Base-by-base conservation (phyloP, 2,888 invertebrate genomes). In the Metacarcinus magister region DNA sequence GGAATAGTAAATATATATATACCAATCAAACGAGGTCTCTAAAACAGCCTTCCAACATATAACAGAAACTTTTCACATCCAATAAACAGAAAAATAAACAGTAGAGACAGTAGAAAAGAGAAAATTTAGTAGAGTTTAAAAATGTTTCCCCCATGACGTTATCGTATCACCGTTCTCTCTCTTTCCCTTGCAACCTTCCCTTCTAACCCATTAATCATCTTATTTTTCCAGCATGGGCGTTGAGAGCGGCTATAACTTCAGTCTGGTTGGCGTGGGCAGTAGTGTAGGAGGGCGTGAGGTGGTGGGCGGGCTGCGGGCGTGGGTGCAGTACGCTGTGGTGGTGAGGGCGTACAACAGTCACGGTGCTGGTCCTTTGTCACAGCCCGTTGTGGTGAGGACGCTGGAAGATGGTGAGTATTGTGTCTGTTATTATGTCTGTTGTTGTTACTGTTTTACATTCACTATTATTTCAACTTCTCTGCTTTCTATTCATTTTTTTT, bases 231-330 rank as follows among this genome's bases (percentile, higher is more conserved):
- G 96, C 60, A 28, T 93, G 93, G 96, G 92, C 44, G 94, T 48
- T 48, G 92, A 91, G 43, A 92, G 89, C 10, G 43, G 82, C 43
- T 94, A 94, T 43, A 94, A 94, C 54, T 94, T 87, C 48, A 92
- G 82, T 10, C 98, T 99, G 97, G 98, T 99, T 97, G 99, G 99
- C 13, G 99, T 99, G 97, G 99, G 99, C 98, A 98, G 99, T 97
- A 98, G 99, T 97, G 99, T 99, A 2, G 96, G 96, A 19, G 94
- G 94, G 44, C 96, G 94, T 19, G 96, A 94, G 92, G 87, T 92
- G 92, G 92, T 96, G 89, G 28, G 32, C 7, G 96, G 54, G 39
- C 94, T 96, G 87, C 48, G 92, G 87, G 43, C 96, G 48, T 96
- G 96, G 96, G 92, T 92, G 87, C 96, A 96, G 92, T 96, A 96